These are phyloP conservation scores for Ctenosaura bakeri DNA, from an alignment of 2,797 vertebrate species.

Conservation along the genomic window DNA sequence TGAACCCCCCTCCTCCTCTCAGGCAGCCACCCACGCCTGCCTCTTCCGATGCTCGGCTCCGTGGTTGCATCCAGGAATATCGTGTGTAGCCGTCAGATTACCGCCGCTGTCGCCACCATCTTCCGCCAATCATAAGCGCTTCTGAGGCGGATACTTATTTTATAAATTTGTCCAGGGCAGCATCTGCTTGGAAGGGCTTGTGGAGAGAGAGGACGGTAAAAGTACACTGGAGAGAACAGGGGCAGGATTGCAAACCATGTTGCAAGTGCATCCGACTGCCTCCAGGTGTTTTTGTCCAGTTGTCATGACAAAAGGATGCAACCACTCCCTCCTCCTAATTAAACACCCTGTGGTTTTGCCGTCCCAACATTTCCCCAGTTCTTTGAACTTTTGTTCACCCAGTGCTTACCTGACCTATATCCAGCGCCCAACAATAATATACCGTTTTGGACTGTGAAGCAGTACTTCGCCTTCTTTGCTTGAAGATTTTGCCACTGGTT, in stretches of 20 bases:
- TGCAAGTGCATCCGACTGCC: background rate
- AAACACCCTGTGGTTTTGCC: constrained; percentile 23
- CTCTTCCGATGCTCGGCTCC: background rate
- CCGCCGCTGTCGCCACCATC: background rate
- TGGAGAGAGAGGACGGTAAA: background rate
- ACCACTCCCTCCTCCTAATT: background rate
- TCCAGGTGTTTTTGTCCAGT: background rate
- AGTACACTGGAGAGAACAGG: no score
- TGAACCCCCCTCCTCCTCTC: background rate
- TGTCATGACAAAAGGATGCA: background rate
- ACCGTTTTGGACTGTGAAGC: background rate
- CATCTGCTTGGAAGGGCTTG: background rate
- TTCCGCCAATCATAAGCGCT: background rate
- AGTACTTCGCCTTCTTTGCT: background rate
- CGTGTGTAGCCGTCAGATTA: background rate
- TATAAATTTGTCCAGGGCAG: background rate
- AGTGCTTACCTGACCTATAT: background rate
- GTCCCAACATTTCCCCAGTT: constrained; percentile 10
- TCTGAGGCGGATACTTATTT: background rate
- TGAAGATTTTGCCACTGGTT: background rate
- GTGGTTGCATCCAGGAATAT: constrained; percentile 2
- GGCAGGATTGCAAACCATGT: background rate
- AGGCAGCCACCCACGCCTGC: background rate
- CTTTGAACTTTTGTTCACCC: background rate
- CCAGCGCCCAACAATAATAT: no score